Evolutionary conservation across 2,888 invertebrate species (phyloP), one percentile per base, ranked within the genome.

Genomic region (Hemaris fuciformis): DNA sequence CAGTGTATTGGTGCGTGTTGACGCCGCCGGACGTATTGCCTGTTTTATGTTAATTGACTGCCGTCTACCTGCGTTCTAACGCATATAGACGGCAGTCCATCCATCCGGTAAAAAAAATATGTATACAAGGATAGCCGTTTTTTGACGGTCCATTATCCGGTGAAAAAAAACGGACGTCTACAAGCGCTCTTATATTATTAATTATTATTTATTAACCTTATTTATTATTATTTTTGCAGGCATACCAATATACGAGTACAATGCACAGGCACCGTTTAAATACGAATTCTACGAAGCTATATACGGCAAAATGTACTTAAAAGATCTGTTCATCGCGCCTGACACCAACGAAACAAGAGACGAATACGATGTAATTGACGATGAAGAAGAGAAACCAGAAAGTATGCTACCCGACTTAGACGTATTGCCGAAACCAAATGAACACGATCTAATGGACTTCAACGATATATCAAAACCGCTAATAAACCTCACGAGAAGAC

Each of bases 281-380:
- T 43, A 25, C 1, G 64, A 66, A 6, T 25, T 64, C 7, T 57
- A 68, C 5, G 41, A 67, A 3, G 64, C 59, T 0, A 38, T 71
- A n/a, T 68, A 63, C 42, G 70, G 70, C 3, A 23, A 70, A 20
- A 22, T 68, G 18, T 46, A 38, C 7, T 64, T 70, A 3, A 46
- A 59, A 3, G 66, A 68, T 5, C 27, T 69, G 0, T 45, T 56
- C 20, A 6, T 61, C 0, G 60, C 57, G 4, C 45, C 58, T 2
- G 62, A 62, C 3, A 34, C 27, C 8, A 23, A 59, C 13, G 41
- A n/a, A 1, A 42, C 53, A n/a, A 22, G 3, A 3, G 27, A 45
- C n/a, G 34, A 27, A 13, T n/a, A 38, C 2, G 22, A 59, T n/a
- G 18, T 25, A 22, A 18, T 18, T 2, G 13, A 53, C 2, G 59